A percentile compares a stretch with the other conserved stretches of the same genome.
These are phyloP conservation scores for Pasiphila rectangulata DNA, from an alignment of 2,888 invertebrate species.

Conservation along the genomic window DNA sequence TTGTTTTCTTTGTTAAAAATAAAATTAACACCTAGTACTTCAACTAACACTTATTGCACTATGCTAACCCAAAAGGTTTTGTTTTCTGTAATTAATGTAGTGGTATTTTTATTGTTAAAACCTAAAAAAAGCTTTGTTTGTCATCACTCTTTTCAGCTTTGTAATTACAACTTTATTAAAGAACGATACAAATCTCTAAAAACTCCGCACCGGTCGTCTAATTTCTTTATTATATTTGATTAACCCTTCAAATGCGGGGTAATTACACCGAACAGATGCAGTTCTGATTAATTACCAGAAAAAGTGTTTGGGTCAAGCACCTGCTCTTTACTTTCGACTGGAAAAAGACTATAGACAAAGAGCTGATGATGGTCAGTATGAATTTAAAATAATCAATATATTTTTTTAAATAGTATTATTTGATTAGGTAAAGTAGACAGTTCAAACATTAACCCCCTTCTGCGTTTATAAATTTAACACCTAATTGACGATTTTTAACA, in stretches of 20 bases:
- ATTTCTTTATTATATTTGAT: constrained; percentile 80
- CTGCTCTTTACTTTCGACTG: constrained; percentile 75
- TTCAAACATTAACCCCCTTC: no score
- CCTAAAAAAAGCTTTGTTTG: no score
- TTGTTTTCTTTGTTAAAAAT: no score
- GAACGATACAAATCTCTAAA: constrained; percentile 16
- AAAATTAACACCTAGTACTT: no score
- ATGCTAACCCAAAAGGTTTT: no score
- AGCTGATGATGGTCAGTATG: background rate
- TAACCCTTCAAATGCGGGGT: constrained; percentile 71
- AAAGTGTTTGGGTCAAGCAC: constrained; percentile 63
- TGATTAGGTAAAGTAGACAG: no score
- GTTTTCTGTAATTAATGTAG: no score
- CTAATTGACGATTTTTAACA: no score
- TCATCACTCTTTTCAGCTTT: background rate
- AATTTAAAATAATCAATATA: background rate
- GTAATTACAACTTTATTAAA: constrained; percentile 33
- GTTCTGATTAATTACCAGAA: constrained; percentile 75
- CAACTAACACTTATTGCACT: no score
- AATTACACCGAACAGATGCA: constrained; percentile 72
- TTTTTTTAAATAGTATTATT: no score
- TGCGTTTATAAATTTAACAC: no score
- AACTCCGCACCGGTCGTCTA: constrained; percentile 59
- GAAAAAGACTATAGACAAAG: constrained; percentile 34
- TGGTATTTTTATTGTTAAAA: no score